Percentiles rank a stretch among this genome's conserved stretches.
phyloP scores from a whole-genome alignment of 2,113 vertebrate genomes.

The Protobothrops mucrosquamatus region DNA sequence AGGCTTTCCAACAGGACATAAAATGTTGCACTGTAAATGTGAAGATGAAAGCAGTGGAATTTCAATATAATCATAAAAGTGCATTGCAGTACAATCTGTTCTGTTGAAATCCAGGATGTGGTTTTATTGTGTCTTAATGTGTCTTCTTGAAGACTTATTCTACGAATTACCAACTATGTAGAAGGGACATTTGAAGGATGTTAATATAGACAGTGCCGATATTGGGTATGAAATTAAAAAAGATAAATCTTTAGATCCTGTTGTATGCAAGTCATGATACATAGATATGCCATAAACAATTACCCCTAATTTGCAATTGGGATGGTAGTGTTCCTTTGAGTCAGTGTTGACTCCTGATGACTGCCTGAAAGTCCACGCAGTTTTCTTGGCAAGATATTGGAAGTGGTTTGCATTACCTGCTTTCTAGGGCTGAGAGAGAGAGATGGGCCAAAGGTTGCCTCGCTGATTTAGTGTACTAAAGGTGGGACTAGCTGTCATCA shows the following conservation, averaged over 20 bases:
- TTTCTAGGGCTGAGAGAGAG: background rate
- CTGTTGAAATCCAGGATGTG: background rate
- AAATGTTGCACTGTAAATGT: background rate
- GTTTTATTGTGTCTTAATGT: background rate
- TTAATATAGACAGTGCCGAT: background rate
- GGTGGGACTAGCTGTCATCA: background rate
- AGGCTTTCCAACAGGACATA: background rate
- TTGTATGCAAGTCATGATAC: background rate
- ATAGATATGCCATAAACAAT: background rate
- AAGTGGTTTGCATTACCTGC: background rate
- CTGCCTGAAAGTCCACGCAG: background rate
- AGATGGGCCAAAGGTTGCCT: background rate
- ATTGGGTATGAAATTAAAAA: background rate
- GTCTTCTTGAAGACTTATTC: background rate
- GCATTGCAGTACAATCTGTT: background rate
- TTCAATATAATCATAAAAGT: conserved; percentile 4
- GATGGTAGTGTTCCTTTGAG: background rate
- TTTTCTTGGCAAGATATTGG: background rate
- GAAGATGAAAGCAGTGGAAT: background rate
- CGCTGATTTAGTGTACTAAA: background rate
- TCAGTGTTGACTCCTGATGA: background rate
- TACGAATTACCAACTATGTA: background rate
- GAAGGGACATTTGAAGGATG: background rate
- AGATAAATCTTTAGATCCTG: background rate
- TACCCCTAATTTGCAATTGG: background rate